These are phyloP conservation scores for Bombyx mori DNA, from an alignment of 1,140 invertebrate species.

Conservation along the genomic window DNA sequence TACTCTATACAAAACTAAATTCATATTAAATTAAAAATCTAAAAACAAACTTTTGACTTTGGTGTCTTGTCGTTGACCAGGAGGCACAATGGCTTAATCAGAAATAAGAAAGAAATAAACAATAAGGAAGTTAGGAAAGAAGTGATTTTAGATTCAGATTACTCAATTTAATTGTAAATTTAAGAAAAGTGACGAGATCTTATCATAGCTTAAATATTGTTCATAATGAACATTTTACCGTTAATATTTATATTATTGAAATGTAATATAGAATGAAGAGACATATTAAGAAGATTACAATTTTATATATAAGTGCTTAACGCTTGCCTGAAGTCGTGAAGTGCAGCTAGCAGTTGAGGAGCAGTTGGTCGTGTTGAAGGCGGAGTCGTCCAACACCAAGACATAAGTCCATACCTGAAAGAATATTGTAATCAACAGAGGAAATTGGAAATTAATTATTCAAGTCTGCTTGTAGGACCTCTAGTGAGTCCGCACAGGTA, in stretches of 20 bases:
- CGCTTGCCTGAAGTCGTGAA: constrained; percentile 91
- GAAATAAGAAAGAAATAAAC: constrained; percentile 7
- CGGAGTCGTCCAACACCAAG: constrained; percentile 88
- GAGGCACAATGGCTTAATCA: constrained; percentile 36
- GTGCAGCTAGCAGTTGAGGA: constrained; percentile 85
- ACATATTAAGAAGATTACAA: not conserved
- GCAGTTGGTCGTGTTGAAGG: constrained; percentile 87
- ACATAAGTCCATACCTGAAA: constrained; percentile 89
- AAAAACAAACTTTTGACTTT: no score
- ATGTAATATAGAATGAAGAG: not conserved
- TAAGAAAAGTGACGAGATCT: no score
- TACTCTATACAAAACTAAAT: no score
- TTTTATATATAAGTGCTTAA: constrained; percentile 81
- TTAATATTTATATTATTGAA: not conserved
- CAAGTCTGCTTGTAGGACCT: no score
- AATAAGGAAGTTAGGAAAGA: not conserved
- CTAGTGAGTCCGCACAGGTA: no score
- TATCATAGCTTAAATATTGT: not conserved
- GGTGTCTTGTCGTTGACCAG: not conserved
- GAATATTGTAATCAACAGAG: constrained; percentile 7
- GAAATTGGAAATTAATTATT: no score
- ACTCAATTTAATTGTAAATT: no score
- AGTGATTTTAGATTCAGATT: constrained; percentile 1
- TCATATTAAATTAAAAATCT: no score
- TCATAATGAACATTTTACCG: not conserved